Base-by-base conservation (phyloP, 2,113 vertebrate species). In the Terrapene triunguis region DNA sequence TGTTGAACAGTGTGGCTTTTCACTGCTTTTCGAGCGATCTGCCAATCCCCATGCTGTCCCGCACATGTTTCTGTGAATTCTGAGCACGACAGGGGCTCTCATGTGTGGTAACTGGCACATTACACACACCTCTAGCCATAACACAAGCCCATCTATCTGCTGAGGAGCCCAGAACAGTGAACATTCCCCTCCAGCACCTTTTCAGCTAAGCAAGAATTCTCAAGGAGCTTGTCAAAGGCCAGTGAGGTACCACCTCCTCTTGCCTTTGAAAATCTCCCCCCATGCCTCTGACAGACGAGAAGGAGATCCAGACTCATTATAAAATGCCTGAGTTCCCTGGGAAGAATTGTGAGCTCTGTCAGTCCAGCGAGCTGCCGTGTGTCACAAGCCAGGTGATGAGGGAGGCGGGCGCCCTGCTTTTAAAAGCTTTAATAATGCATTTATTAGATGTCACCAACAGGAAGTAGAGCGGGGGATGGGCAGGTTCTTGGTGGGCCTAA, bases 381-480 rank as follows among this genome's bases (percentile, higher is more conserved):
- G 0, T 4, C 0, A 2, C 2, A n/a, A 78, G 88, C 22, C 0
- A 10, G 53, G 35, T 3, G 78, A 38, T 0, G 19, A 85, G 54
- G 80, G 13, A 82, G 72, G 54, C 48, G 21, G 78, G 50, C 51
- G 81, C n/a, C 14, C 69, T 29, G 74, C 90, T 13, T 38, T 0
- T 0, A 2, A 21, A 3, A 29, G 7, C 21, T 35, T 12, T 5
- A 0, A 2, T 1, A 51, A 50, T 48, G 5, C 32, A 0, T 48
- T 42, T 9, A n/a, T 54, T 84, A 9, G 7, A 10, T 47, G 27
- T 57, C 82, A 62, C 76, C 42, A 38, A 12, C 21, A 32, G 88
- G 35, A 38, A 87, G 59, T 74, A 80, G 54, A 11, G 79, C 4
- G 55, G 50, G 57, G 21, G 35, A 29, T 2, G 5, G 82, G 83